Evolutionary conservation across 1,140 invertebrate genomes (phyloP).

Genomic region (Drosophila bocki): DNA sequence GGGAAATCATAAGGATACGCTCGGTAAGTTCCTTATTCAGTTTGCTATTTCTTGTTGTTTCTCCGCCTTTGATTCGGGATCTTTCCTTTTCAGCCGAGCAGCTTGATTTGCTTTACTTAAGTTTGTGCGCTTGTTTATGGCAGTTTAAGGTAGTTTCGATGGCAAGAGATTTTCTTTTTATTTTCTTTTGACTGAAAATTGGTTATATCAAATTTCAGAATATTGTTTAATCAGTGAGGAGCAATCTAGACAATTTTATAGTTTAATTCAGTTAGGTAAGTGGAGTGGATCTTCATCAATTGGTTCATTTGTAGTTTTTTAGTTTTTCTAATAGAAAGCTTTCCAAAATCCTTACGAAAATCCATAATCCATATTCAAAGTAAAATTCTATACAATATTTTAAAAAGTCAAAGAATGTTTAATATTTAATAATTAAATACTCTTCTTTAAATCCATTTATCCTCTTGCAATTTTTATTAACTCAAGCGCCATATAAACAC

Average conservation of each 20-base stretch:
- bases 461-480: not conserved
- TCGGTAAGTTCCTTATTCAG: conserved; percentile 42
- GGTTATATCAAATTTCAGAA: not conserved
- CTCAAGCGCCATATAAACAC: not conserved
- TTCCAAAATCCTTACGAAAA: too few relatives aligned
- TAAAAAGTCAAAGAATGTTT: not conserved
- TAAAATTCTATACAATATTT: not conserved
- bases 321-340: too few relatives aligned
- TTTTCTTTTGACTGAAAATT: not conserved
- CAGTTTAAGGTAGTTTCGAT: conserved; percentile 6
- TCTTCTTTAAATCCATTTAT: too few relatives aligned
- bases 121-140: conserved; percentile 20
- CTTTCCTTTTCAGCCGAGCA: conserved; percentile 20
- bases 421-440: not conserved
- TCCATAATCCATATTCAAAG: too few relatives aligned
- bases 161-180: not conserved
- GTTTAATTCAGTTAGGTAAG: not conserved
- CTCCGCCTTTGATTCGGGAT: conserved; percentile 36
- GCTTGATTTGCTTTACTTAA: conserved; percentile 31
- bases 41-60: conserved; percentile 27
- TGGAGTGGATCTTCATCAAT: not conserved
- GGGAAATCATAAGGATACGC: conserved; percentile 69
- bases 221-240: not conserved
- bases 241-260: not conserved
- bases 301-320: not conserved